phyloP scores from a whole-genome alignment of 1,140 invertebrate species.

The Brachionus rubens region DNA sequence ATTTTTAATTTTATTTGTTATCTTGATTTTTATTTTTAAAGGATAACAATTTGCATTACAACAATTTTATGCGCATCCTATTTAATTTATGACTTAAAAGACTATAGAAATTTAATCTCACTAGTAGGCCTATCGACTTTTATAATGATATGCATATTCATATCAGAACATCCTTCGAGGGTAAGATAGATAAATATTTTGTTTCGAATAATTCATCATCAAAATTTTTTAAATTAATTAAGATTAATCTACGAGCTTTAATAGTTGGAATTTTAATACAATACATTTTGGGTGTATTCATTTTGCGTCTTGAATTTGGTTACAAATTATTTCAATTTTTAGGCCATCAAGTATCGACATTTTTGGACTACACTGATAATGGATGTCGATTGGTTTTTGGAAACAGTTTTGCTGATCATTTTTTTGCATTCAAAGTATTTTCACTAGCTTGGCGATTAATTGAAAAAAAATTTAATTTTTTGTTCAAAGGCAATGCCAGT shows the following conservation, averaged over 20 bases:
- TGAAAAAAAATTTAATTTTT: slow-evolving; percentile 28
- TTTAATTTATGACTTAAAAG: slow-evolving; percentile 9
- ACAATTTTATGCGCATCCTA: not conserved
- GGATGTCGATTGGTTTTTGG: slow-evolving; percentile 81
- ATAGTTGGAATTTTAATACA: slow-evolving; percentile 75
- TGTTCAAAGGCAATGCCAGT: slow-evolving; percentile 72
- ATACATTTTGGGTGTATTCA: slow-evolving; percentile 75
- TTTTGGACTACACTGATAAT: slow-evolving; percentile 71
- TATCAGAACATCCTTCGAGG: slow-evolving; percentile 22
- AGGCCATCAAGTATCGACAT: slow-evolving; percentile 68
- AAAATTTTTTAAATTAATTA: not conserved
- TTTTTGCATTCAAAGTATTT: slow-evolving; percentile 68
- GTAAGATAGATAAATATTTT: not conserved
- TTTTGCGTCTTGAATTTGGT: slow-evolving; percentile 77
- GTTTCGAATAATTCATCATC: not conserved
- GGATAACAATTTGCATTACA: not conserved
- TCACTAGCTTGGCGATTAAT: too few relatives aligned
- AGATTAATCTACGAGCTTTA: slow-evolving; percentile 61
- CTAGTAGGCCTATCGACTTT: slow-evolving; percentile 1
- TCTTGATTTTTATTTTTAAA: not conserved
- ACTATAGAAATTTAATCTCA: not conserved
- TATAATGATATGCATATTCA: slow-evolving; percentile 36
- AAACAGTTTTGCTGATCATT: slow-evolving; percentile 64
- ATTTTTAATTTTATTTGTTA: not conserved
- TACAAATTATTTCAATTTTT: slow-evolving; percentile 72